Conservation (phyloP, 1,140 invertebrate species). For the Bombus waltoni region DNA sequence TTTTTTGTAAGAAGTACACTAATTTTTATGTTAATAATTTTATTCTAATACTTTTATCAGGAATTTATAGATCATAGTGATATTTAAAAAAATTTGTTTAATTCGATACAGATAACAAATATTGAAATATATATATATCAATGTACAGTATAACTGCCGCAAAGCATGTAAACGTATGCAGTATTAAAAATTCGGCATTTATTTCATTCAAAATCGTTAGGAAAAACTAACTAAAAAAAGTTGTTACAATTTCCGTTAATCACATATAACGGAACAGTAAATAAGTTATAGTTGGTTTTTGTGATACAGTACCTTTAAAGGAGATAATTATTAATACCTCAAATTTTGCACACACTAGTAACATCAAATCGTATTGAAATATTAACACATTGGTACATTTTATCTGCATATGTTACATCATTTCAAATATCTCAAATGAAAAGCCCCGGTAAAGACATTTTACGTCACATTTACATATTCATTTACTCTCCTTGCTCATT, state of each 20-base stretch:
- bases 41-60: background rate
- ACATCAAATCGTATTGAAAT: background rate
- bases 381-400: background rate
- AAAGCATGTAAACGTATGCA: background rate
- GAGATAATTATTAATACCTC: slow-evolving; percentile 25
- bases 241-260: slow-evolving; percentile 1
- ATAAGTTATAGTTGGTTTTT: background rate
- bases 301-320: background rate
- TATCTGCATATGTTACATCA: slow-evolving; percentile 42
- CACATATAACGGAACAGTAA: background rate
- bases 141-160: background rate
- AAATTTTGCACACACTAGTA: background rate
- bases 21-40: background rate
- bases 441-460: slow-evolving; percentile 33
- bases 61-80: background rate
- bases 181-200: background rate
- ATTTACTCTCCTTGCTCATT: slow-evolving; percentile 47
- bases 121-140: background rate
- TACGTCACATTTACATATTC: slow-evolving; percentile 31
- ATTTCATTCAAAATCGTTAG: background rate
- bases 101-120: background rate
- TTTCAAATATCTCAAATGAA: slow-evolving; percentile 26
- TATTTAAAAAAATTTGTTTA: background rate
- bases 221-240: background rate
- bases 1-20: background rate